These are phyloP conservation scores for Macrosteles quadrilineatus DNA, from an alignment of 1,140 invertebrate species.

Conservation along the genomic window DNA sequence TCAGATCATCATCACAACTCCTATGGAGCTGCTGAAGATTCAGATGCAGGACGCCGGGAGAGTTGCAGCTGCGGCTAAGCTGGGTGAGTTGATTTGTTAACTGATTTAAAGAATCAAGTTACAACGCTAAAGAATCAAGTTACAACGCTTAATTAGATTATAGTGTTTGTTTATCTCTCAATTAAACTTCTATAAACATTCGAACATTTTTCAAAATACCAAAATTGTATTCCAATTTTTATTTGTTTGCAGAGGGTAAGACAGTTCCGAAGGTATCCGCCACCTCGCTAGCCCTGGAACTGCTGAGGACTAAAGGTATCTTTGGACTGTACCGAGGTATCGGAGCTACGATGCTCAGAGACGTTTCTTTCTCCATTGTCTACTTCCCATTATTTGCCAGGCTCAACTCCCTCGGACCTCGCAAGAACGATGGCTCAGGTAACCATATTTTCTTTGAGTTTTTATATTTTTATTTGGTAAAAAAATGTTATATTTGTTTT, in stretches of 20 bases:
- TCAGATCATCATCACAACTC: slow-evolving; percentile 97
- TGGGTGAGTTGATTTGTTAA: slow-evolving; percentile 54
- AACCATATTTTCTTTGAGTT: no score
- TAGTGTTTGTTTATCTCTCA: no score
- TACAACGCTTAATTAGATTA: no score
- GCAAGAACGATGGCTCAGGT: slow-evolving; percentile 68
- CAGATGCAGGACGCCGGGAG: slow-evolving; percentile 97
- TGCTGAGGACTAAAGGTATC: slow-evolving; percentile 85
- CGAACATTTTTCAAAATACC: no score
- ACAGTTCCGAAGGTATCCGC: slow-evolving; percentile 75
- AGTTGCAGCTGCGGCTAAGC: slow-evolving; percentile 72
- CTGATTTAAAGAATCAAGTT: no score
- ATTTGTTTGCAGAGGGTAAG: slow-evolving; percentile 55
- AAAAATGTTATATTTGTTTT: no score
- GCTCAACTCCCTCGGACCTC: slow-evolving; percentile 86
- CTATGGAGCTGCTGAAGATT: slow-evolving; percentile 99
- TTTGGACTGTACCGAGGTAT: slow-evolving; percentile 95
- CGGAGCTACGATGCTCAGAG: slow-evolving; percentile 87
- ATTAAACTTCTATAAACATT: no score
- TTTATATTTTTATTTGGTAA: no score
- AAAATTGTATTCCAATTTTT: no score
- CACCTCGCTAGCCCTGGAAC: slow-evolving; percentile 72
- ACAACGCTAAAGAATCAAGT: no score
- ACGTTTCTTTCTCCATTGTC: slow-evolving; percentile 96
- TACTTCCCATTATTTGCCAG: slow-evolving; percentile 98